Conservation (phyloP, 2,113 vertebrate species). For the Anser brachyrhynchus region DNA sequence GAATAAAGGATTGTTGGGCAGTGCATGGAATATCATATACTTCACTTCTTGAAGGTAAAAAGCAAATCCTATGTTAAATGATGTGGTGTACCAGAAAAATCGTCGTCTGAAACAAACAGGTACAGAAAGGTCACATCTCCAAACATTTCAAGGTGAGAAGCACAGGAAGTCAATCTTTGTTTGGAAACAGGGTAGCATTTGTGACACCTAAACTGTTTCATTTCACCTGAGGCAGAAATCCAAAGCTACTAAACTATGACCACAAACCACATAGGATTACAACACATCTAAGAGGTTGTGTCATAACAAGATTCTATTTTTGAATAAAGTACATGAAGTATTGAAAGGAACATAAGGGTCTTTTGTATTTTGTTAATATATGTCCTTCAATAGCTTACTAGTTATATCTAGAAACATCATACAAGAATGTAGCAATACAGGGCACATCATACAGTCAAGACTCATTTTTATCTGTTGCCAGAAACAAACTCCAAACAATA, state of each 20-base stretch:
- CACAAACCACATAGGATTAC: slow-evolving; percentile 13
- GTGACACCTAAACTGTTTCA: slow-evolving; percentile 6
- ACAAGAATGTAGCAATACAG: not conserved
- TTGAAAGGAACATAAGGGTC: not conserved
- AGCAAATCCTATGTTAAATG: not conserved
- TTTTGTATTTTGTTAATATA: not conserved
- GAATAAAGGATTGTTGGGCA: not conserved
- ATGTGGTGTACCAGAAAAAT: not conserved
- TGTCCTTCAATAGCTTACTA: not conserved
- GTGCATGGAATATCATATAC: not conserved
- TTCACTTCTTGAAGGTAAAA: not conserved
- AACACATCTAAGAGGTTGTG: not conserved
- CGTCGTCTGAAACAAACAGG: not conserved
- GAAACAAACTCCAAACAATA: not conserved
- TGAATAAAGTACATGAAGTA: not conserved
- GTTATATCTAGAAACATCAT: slow-evolving; percentile 1
- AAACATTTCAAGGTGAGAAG: not conserved
- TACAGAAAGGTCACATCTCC: not conserved
- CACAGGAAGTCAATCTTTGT: not conserved
- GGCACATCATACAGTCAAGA: not conserved
- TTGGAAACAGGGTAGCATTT: slow-evolving; percentile 7
- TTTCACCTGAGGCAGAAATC: not conserved
- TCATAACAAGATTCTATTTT: not conserved
- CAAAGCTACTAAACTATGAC: slow-evolving; percentile 28
- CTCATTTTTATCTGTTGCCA: not conserved